phyloP scores from a whole-genome alignment of 64 coral and sea anemone genomes.

The Actinia equina region DNA sequence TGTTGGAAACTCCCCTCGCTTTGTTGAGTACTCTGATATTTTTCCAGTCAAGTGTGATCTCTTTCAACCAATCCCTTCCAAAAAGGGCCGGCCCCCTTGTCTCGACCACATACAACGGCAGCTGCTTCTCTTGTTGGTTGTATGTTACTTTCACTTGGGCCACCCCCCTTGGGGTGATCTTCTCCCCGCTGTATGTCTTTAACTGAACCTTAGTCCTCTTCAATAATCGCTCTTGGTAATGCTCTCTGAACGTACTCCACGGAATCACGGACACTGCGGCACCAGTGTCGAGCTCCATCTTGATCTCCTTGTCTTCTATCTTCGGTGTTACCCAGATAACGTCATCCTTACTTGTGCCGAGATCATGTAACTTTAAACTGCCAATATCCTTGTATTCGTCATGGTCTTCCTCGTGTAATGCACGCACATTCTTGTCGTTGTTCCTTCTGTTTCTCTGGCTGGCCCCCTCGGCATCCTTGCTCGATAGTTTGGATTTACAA shows the following conservation, averaged over 20 bases:
- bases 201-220: background rate
- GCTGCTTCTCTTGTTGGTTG: background rate
- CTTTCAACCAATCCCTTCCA: background rate
- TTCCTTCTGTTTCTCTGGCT: too few relatives aligned
- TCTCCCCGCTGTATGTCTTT: constrained; percentile 34
- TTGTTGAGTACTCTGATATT: background rate
- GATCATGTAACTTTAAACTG: too few relatives aligned
- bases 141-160: background rate
- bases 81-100: background rate
- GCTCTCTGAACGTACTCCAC: background rate
- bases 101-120: constrained; percentile 9
- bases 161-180: background rate
- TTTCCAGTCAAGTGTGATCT: constrained; percentile 27
- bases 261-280: background rate
- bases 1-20: too few relatives aligned
- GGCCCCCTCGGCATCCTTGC: too few relatives aligned
- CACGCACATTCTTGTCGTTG: too few relatives aligned
- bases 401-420: too few relatives aligned
- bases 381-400: too few relatives aligned
- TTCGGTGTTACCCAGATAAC: too few relatives aligned
- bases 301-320: too few relatives aligned
- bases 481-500: background rate
- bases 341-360: too few relatives aligned
- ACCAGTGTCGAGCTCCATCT: background rate
- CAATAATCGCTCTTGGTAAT: background rate